Conservation (phyloP, 1,140 invertebrate genomes). For the Drosophila paulistorum region DNA sequence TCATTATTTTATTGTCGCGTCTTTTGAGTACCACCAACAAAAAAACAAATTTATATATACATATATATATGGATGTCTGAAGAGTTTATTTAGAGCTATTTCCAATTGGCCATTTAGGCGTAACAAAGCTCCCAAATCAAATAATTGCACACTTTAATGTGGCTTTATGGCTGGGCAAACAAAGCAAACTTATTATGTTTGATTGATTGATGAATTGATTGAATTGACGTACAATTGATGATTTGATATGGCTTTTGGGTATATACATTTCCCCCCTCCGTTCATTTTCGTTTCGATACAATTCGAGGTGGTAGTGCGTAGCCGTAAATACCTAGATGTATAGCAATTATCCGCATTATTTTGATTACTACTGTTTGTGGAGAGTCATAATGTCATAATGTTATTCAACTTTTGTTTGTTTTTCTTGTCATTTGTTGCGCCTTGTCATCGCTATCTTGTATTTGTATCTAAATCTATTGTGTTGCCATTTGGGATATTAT, state of each 20-base stretch:
- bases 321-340: conserved; percentile 9
- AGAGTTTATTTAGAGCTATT: conserved; percentile 1
- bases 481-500: neutral
- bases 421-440: conserved; percentile 26
- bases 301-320: neutral
- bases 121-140: conserved; percentile 28
- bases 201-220: conserved; percentile 27
- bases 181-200: conserved; percentile 37
- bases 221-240: conserved; percentile 31
- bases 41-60: too few relatives aligned
- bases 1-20: neutral
- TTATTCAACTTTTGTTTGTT: conserved; percentile 61
- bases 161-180: conserved; percentile 53
- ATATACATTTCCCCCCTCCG: neutral
- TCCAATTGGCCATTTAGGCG: conserved; percentile 16
- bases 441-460: conserved; percentile 47
- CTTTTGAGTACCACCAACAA: too few relatives aligned
- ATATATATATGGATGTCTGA: too few relatives aligned
- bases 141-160: conserved; percentile 74
- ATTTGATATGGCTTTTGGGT: conserved; percentile 16
- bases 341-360: conserved; percentile 45
- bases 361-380: neutral
- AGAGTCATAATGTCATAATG: conserved; percentile 42
- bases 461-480: neutral
- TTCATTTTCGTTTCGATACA: neutral